Evolutionary conservation across 1,140 invertebrate species (phyloP).

Genomic region (Ladona fulva): DNA sequence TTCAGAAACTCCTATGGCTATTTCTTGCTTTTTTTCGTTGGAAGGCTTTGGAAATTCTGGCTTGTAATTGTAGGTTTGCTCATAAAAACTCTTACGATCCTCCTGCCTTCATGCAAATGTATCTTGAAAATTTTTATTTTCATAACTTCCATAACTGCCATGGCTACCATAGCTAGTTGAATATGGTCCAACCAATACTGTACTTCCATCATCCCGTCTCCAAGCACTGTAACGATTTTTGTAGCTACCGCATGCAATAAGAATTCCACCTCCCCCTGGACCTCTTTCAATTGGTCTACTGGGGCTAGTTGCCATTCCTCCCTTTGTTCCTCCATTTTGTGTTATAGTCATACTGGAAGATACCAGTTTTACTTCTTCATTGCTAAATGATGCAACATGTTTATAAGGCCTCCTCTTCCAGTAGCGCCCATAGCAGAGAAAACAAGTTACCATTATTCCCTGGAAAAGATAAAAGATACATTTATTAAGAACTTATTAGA

Average conservation of each 20-base stretch:
- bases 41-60: too few species aligned
- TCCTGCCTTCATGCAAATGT: not conserved
- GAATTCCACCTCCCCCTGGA: slow-evolving; percentile 9
- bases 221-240: slow-evolving; percentile 58
- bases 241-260: slow-evolving; percentile 65
- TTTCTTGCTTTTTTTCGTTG: too few species aligned
- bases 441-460: slow-evolving; percentile 35
- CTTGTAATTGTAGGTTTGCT: too few species aligned
- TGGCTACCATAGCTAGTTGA: slow-evolving; percentile 45
- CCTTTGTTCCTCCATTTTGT: slow-evolving; percentile 26
- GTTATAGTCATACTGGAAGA: slow-evolving; percentile 30
- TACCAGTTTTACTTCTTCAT: slow-evolving; percentile 30
- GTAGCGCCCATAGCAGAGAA: slow-evolving; percentile 32
- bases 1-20: too few species aligned
- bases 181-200: slow-evolving; percentile 35
- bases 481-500: not conserved
- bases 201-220: slow-evolving; percentile 35
- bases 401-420: slow-evolving; percentile 35
- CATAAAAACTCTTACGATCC: too few species aligned
- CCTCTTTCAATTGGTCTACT: slow-evolving; percentile 23
- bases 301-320: slow-evolving; percentile 17
- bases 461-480: slow-evolving; percentile 24
- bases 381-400: slow-evolving; percentile 27
- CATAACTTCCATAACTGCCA: slow-evolving; percentile 21
- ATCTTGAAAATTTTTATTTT: not conserved